Evolutionary conservation across 2,888 invertebrate genomes (phyloP).

Genomic region (Orchesella flavescens): DNA sequence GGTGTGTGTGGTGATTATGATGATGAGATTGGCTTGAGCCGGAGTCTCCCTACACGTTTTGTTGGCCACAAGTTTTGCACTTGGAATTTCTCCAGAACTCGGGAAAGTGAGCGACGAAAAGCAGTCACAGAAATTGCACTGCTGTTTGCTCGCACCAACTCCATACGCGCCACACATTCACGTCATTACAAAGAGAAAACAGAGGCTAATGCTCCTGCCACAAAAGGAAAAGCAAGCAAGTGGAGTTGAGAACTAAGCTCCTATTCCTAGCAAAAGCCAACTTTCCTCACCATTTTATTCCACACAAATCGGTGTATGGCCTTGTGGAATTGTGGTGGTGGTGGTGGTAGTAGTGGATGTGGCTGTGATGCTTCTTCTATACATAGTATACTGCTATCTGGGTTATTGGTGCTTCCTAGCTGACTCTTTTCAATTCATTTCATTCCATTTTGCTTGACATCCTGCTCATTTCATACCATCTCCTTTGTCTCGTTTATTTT

Average conservation of each 20-base stretch:
- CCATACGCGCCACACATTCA: background rate
- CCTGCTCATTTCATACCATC: constrained; percentile 7
- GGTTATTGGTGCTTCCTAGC: constrained; percentile 35
- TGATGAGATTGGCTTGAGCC: constrained; percentile 12
- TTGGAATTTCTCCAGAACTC: constrained; percentile 50
- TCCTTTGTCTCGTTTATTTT: constrained; percentile 9
- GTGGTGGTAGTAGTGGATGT: background rate
- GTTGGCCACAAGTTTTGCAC: background rate
- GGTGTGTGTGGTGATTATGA: constrained; percentile 13
- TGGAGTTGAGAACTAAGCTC: constrained; percentile 4
- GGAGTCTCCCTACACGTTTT: background rate
- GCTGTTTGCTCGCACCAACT: background rate
- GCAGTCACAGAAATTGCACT: background rate
- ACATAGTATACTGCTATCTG: background rate
- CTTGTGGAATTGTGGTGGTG: constrained; percentile 29
- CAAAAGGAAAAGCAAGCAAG: background rate
- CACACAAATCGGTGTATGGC: background rate
- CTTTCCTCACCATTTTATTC: constrained; percentile 20
- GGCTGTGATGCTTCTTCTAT: background rate
- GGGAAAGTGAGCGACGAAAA: background rate
- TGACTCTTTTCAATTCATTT: constrained; percentile 31
- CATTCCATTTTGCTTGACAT: constrained; percentile 38
- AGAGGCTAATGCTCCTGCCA: constrained; percentile 43
- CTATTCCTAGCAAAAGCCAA: constrained; percentile 34
- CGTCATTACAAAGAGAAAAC: constrained; percentile 1